Percentiles rank a stretch among this genome's conserved stretches.
Evolutionary conservation across 2,888 invertebrate genomes (phyloP).

Genomic region (Thalpophila matura): DNA sequence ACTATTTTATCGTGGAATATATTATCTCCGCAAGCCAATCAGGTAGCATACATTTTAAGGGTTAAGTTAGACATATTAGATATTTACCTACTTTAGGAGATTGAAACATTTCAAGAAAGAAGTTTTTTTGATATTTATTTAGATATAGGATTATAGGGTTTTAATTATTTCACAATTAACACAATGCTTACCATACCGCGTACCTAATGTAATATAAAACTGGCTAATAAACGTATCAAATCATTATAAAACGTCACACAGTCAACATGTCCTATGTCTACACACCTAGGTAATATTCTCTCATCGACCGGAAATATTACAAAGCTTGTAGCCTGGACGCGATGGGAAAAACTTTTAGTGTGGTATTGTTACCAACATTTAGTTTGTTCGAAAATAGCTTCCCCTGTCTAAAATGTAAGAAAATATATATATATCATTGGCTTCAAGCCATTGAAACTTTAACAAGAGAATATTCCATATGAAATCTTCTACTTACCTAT

Average conservation of each 20-base stretch:
- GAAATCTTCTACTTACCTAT: no score
- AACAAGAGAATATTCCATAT: no score
- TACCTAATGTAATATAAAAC: constrained; percentile 72
- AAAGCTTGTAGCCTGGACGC: constrained; percentile 56
- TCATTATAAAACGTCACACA: constrained; percentile 73
- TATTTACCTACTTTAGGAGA: no score
- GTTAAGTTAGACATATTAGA: no score
- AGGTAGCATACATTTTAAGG: no score
- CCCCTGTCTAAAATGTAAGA: not conserved
- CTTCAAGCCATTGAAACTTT: no score
- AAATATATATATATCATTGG: no score
- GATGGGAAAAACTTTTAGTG: constrained; percentile 39
- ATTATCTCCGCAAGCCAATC: no score
- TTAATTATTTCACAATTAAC: constrained; percentile 12
- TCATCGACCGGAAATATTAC: constrained; percentile 73
- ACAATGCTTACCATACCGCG: constrained; percentile 50
- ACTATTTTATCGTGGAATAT: no score
- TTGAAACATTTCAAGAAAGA: no score
- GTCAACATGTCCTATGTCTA: constrained; percentile 72
- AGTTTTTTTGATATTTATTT: no score
- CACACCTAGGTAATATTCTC: constrained; percentile 80
- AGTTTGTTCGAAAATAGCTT: not conserved
- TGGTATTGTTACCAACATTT: not conserved
- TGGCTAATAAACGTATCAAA: constrained; percentile 74
- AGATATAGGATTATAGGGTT: no score